Base-by-base conservation (phyloP, 2,888 invertebrate species). In the Smittia aterrima region DNA sequence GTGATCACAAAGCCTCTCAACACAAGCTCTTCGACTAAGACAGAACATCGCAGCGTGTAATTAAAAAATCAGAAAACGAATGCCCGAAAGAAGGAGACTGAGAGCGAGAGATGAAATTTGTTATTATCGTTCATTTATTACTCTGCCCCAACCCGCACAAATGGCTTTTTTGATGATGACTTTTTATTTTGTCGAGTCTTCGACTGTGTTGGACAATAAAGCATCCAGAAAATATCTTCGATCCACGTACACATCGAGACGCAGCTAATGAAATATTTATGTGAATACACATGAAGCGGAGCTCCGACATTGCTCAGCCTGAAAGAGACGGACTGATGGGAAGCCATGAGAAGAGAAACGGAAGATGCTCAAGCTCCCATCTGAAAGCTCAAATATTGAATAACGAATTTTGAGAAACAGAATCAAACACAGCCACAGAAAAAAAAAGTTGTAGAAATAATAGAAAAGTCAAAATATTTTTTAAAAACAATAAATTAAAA, bases 51-150 rank as follows among this genome's bases (percentile, higher is more conserved):
- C 47, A 16, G 11, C 47, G 47, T 47, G 47, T 47, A 47, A 47
- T 47, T 47, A 47, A 47, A 16, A 47, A 47, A 47, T 47, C 47
- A 47, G 47, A 47, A 6, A 16, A 47, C 11, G 47, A 32, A 32
- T 32, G 9, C 11, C 47, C n/a, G 11, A 47, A 47, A 47, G n/a
- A n/a, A n/a, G n/a, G n/a, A n/a, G n/a, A n/a, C n/a, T n/a, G n/a
- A n/a, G n/a, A n/a, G n/a, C n/a, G 27, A 53, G 32, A 70, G 53
- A 54, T 68, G 54, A 70, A 70, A 53, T 70, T 70, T 70, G 53
- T 54, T 70, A 54, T 70, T 70, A 54, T 70, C 70, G 16, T 70
- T 70, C 67, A 67, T 70, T 54, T 54, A 54, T 54, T 70, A 70
- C 25, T 70, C 54, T 70, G 20, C n/a, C 70, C 54, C 47, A 18